Evolutionary conservation across 2,113 vertebrate genomes (phyloP), one percentile per base, ranked within the genome.

Genomic region (Mus pahari): DNA sequence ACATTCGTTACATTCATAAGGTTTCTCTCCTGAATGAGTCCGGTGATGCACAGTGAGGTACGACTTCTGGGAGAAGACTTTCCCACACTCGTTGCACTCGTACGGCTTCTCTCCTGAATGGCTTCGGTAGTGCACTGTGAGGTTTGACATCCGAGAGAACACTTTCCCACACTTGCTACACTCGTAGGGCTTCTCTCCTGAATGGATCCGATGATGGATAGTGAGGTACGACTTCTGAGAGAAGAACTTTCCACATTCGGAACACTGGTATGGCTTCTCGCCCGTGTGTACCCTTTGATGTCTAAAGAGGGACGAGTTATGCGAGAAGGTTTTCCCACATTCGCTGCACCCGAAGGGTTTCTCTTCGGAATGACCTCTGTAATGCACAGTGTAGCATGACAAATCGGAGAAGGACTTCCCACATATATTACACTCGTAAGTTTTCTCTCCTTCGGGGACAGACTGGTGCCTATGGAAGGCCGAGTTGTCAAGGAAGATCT

Each of bases 151-250:
- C 33, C 97, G 95, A 13, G 97, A 98, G 90, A 98, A 98, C 36
- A 97, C 96, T 77, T 98, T 99, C 0, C 99, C 98, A 39, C 99
- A 99, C 19, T 98, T 98, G 1, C 98, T 98, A 94, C 99, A 98
- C 42, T 95, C 98, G 79, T 99, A 98, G 10, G 98, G 98, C n/a
- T 97, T 98, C 74, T 98, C 97, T 73, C 97, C 97, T 0, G 98
- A 98, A 66, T 98, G 98, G 48, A 98, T 97, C 16, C 97, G 70
- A 60, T 97, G 97, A 58, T 98, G 98, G 53, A 97, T 97, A 7
- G 96, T 98, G 45, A 98, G 97, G 31, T 97, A 97, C 0, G 98
- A 98, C 81, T 97, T 97, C 91, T 98, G 97, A 50, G 97, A 97
- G 77, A 98, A 98, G 86, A 96, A 97, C 50, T 98, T 98, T 0